Base-by-base conservation (phyloP, 2,888 invertebrate genomes). In the Rhamnusium bicolor region DNA sequence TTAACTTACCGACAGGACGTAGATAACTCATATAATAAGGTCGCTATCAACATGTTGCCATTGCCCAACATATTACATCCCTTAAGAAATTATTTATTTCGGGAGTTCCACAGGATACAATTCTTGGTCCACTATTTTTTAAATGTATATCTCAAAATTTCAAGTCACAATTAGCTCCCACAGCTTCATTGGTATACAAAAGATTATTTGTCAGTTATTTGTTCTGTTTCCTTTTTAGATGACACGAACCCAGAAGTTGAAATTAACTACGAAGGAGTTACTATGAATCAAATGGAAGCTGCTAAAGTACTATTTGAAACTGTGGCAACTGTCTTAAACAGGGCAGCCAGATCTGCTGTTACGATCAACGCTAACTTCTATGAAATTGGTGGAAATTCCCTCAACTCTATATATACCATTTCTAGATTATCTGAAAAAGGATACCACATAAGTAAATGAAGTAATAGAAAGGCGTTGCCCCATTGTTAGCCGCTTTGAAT, bases 401-500 rank as follows among this genome's bases (percentile, higher is more conserved):
- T 96, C 18, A 96, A 96, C 85, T 95, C 96, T 0, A 94, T 96
- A 71, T 93, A 92, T 79, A 95, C 95, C 0, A 95, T 96, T 5
- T 94, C 94, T 0, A 90, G 92, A 83, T 86, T 97, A 61, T 90
- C 93, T 56, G 94, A 96, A 69, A 92, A 92, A 83, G 95, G 95
- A 10, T 96, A 94, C 84, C 90, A 91, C 79, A 94, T 96, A 79
- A 92, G 95, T 91, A 86, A 89, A 90, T 76, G 10, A 47, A 47
- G 3, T 29, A 12, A 56, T 21, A 12, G 6, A 24, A 14, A 12
- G 24, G 2, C 1, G 16, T 29, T 16, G 24, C n/a, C n/a, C n/a
- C n/a, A 2, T 2, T 12, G n/a, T 19, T 12, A 12, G 8, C 12
- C 8, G 19, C 0, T 53, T 24, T 53, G 53, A n/a, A n/a, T n/a